Evolutionary conservation across 1,140 invertebrate genomes (phyloP), one percentile per base, ranked within the genome.

Genomic region (Aphis craccivora): DNA sequence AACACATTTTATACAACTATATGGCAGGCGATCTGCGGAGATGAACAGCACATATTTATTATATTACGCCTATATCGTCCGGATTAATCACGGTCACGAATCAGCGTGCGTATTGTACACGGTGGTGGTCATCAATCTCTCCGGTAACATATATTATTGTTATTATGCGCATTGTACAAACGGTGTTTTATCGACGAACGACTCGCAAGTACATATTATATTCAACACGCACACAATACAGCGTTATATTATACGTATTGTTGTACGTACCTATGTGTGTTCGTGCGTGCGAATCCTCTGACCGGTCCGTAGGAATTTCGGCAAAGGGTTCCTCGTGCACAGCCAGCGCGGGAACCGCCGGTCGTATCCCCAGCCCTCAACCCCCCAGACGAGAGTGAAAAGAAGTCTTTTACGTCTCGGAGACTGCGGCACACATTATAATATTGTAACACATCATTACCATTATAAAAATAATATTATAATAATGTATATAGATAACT

Each of bases 11-110:
- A 22, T 40, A 87, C 43, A 45, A 45, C 45, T 11, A 45, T n/a
- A n/a, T n/a, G n/a, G 35, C n/a, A 55, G 18, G 37, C 35, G 51
- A 53, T 25, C 37, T 11, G 37, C 20, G 83, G 60, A 76, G 60
- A 76, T n/a, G 60, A 76, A 18, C 60, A 18, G 60, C 60, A 18
- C 60, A 76, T 11, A 11, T n/a, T 6, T 4, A 40, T 40, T 40
- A 40, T 14, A n/a, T n/a, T 67, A 40, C 23, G 23, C 22, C 37
- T 83, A 22, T 83, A 83, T 84, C 25, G 83, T 91, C 67, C 25
- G 60, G 90, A 91, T 91, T 91, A 76, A 43, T 91, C 53, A 91
- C 37, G 90, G 90, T 91, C 90, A 91, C 55, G 37, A 25, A 76
- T 55, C 90, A 43, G 55, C n/a, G 90, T 76, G 60, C 60, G 18